Conservation (phyloP, 1,140 invertebrate genomes). For the Venustaconcha ellipsiformis region DNA sequence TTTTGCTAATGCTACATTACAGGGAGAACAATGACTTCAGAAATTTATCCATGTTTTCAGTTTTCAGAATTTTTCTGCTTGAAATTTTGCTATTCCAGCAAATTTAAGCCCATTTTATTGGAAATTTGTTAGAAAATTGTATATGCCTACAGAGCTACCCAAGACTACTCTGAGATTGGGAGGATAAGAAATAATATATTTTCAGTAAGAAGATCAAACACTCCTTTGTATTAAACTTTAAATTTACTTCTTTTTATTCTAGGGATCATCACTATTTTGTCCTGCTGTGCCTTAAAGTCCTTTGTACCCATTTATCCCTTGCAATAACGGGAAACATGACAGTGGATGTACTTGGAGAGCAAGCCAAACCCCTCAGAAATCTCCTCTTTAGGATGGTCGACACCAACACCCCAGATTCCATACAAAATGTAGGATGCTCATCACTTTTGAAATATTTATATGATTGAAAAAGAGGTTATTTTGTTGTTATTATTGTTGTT, state of each 20-base stretch:
- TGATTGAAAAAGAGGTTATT: background rate
- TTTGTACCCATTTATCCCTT: slow-evolving; percentile 75
- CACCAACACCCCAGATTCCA: slow-evolving; percentile 71
- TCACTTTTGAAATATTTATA: background rate
- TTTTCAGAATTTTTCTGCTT: too few species aligned
- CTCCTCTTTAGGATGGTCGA: slow-evolving; percentile 76
- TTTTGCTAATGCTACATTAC: too few species aligned
- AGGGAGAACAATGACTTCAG: too few species aligned
- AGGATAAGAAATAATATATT: too few species aligned
- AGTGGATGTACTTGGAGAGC: slow-evolving; percentile 70
- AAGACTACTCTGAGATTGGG: too few species aligned
- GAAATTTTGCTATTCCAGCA: too few species aligned
- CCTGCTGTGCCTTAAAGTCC: slow-evolving; percentile 73
- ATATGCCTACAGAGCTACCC: too few species aligned
- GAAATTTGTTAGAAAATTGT: too few species aligned
- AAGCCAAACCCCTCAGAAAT: slow-evolving; percentile 73
- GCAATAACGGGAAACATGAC: slow-evolving; percentile 72
- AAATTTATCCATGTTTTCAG: too few species aligned
- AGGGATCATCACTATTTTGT: slow-evolving; percentile 76
- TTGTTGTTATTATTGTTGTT: background rate
- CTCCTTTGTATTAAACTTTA: background rate
- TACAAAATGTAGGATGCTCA: slow-evolving; percentile 67
- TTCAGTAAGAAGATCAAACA: background rate
- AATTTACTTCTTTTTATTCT: slow-evolving; percentile 25
- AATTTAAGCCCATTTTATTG: too few species aligned